Evolutionary conservation across 2,797 vertebrate species (phyloP), one percentile per base, ranked within the genome.

Genomic region (Nasua narica): DNA sequence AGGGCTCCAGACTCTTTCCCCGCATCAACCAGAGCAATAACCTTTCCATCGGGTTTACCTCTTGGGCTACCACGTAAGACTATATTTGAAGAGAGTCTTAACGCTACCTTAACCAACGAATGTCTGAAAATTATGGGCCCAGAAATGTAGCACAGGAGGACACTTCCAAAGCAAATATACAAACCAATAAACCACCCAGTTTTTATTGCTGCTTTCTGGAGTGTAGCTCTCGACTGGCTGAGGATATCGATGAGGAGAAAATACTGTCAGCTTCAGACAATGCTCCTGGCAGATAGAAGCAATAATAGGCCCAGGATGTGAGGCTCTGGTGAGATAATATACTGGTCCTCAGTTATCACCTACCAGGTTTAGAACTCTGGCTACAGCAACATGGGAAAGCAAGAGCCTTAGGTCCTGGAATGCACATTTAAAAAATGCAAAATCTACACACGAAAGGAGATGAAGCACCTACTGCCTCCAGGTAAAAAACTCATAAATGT

Each of bases 111-210:
- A 50, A 85, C 85, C 92, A 74, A 85, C 88, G 85, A 84, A 87
- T 95, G 76, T 85, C 96, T 87, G 77, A 78, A 92, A 92, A 91
- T 72, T 74, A 82, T 37, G 72, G 52, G 37, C 40, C 54, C 58
- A 70, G 40, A 79, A 54, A 69, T 54, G 48, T 79, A 60, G 76
- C 32, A 52, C 94, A 10, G 37, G 69, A 90, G 46, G 92, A 60
- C 21, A 69, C 35, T 89, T 92, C n/a, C 76, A 62, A 46, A 97
- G 82, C 40, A 90, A 79, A 82, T 40, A 93, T 18, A 62, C 54
- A 87, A 88, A 50, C 58, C 62, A 87, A 40, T 65, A 96, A 90
- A 72, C 29, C 76, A 46, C 35, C 27, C 54, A 40, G 25, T 25
- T 74, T 92, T 86, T 87, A 91, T 40, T 69, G 65, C 67, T 83